Evolutionary conservation across 2,797 vertebrate genomes (phyloP), one percentile per base, ranked within the genome.

Genomic region (Sebastes itinus): DNA sequence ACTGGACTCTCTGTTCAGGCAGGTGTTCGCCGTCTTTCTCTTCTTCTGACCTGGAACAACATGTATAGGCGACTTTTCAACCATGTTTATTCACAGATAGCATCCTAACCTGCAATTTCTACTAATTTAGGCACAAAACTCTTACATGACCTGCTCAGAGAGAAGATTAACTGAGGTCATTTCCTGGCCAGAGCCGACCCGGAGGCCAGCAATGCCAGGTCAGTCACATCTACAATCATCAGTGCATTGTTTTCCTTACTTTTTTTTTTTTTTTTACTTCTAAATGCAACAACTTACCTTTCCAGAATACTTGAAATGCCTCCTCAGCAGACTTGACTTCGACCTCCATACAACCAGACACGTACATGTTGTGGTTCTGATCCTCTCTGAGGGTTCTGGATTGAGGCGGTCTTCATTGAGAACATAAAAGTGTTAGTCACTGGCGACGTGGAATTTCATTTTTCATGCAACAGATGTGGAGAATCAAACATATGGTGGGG

Each of bases 311-410:
- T 90, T 99, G 97, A 89, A 99, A 99, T 3, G 98, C 98, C 91
- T 99, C 98, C 81, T 99, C 98, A 0, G 97, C 97, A 30, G 98
- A 98, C 87, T 99, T 99, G n/a, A 99, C 98, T 90, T 99, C 98
- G 0, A 99, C 94, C 67, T 99, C 98, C 1, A 97, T 97, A 87
- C 98, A 99, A 3, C 98, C 97, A 0, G 96, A 94, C 66, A 99
- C 97, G 1, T 99, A 99, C 98, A 99, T 99, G 89, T 99, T 99
- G 92, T 99, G 98, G 86, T 97, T 97, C 92, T 97, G 97, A 89
- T 99, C 98, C 90, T 99, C 99, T 54, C 98, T 93, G 12, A 99
- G 97, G 33, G 95, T 92, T 94, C 96, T 99, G 75, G 99, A 99
- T 14, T 99, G 99, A 6, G 97, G 97, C 3, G 97, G 96, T 95